Base-by-base conservation (phyloP, 2,888 invertebrate genomes). In the Perithous albicinctus region DNA sequence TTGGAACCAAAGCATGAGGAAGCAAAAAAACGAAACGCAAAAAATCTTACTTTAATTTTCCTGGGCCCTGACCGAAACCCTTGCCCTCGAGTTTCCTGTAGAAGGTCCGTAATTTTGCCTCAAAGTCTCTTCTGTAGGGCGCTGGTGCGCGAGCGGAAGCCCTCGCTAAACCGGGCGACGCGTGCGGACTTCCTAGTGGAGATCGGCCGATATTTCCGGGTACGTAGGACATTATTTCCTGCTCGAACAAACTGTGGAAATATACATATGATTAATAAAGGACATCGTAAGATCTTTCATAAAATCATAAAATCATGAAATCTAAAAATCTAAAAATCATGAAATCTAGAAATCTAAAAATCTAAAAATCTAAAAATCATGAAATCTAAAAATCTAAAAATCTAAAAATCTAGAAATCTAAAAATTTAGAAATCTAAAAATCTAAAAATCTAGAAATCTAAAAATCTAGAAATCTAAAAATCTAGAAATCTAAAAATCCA, bases 141-240 rank as follows among this genome's bases (percentile, higher is more conserved):
- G 98, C 98, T 23, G 98, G 97, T 8, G 97, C 97, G 51, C 98
- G 94, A 84, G 96, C 96, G 61, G 96, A 95, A 86, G 95, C 94
- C 84, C 97, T 95, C 29, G 97, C 95, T 78, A 97, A 94, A 64
- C 97, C 97, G 7, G 98, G 98, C 1, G 97, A 98, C 56, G 96
- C 97, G 83, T 96, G 96, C 59, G 95, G 95, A 77, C 95, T 95
- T 67, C 94, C 94, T 78, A 94, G 87, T 61, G 94, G 95, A 87
- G 94, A 95, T 86, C 94, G 90, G 29, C 92, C 93, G 87, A 93
- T 92, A 61, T 92, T 93, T 2, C 93, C 92, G 84, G 98, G 98
- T 90, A 98, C 97, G 94, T 98, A 98, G 88, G 98, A 98, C 98
- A 99, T 98, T 91, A 99, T 98, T 95, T 99, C 98, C 94, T 99